Percentiles rank a stretch among this genome's conserved stretches.
Conservation (phyloP, 2,888 invertebrate species). For the Aspidapion aeneum region DNA sequence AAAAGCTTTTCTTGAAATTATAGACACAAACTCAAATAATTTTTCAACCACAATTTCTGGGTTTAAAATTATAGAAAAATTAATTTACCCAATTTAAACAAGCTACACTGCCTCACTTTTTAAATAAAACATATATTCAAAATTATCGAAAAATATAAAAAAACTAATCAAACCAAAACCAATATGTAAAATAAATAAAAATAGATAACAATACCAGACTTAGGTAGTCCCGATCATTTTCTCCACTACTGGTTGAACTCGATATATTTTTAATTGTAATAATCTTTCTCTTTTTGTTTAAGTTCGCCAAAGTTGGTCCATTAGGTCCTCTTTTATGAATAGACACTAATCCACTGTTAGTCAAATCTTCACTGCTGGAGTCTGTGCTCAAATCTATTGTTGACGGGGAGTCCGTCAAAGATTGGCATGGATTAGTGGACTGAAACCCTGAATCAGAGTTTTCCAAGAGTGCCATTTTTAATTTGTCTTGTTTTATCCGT, state of each 20-base stretch:
- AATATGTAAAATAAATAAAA: conserved; percentile 32
- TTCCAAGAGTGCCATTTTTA: conserved; percentile 12
- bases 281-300: conserved; percentile 32
- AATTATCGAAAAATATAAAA: too few species aligned
- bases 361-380: conserved; percentile 4
- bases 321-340: conserved; percentile 30
- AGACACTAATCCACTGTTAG: conserved; percentile 25
- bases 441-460: too few species aligned
- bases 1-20: too few species aligned
- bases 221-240: conserved; percentile 31
- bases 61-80: too few species aligned
- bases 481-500: background rate
- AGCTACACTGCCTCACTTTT: too few species aligned
- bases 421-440: too few species aligned
- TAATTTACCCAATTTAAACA: too few species aligned
- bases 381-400: background rate
- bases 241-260: conserved; percentile 11
- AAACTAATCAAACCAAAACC: conserved; percentile 15
- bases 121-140: too few species aligned
- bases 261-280: conserved; percentile 14
- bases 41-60: too few species aligned
- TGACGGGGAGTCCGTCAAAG: too few species aligned
- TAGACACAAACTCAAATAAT: too few species aligned
- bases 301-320: conserved; percentile 17
- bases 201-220: conserved; percentile 41